Evolutionary conservation across 2,113 vertebrate species (phyloP).

Genomic region (Rafetus swinhoei): DNA sequence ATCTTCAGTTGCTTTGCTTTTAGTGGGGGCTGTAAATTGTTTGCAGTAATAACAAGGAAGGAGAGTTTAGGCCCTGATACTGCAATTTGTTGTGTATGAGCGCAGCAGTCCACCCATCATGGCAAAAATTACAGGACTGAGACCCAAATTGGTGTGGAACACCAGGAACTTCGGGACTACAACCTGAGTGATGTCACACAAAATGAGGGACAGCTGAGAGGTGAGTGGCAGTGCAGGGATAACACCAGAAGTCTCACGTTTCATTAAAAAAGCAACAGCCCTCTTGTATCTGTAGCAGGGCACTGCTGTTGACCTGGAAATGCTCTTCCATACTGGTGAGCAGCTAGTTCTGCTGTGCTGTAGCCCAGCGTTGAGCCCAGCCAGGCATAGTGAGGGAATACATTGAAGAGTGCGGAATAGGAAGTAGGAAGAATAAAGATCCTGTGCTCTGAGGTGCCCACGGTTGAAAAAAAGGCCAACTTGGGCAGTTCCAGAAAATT

Average conservation of each 20-base stretch:
- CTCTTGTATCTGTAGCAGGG: not conserved
- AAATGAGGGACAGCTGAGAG: not conserved
- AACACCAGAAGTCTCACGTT: not conserved
- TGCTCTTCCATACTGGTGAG: not conserved
- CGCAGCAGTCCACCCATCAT: not conserved
- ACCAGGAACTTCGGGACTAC: constrained; percentile 24
- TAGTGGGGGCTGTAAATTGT: constrained; percentile 33
- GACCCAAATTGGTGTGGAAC: not conserved
- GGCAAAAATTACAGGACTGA: constrained; percentile 3
- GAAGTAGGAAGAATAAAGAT: not conserved
- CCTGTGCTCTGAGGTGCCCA: not conserved
- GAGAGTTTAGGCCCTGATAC: not conserved
- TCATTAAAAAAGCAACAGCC: not conserved
- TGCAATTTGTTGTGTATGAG: not conserved
- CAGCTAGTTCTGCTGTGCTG: not conserved
- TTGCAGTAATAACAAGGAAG: constrained; percentile 1
- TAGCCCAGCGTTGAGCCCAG: not conserved
- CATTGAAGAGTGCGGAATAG: not conserved
- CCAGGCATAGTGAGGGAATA: not conserved
- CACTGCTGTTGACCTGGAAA: not conserved
- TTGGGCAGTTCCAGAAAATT: not conserved
- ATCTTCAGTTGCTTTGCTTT: not conserved
- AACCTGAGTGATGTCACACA: constrained; percentile 29
- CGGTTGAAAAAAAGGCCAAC: not conserved
- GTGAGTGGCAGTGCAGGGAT: not conserved